Evolutionary conservation across 2,113 vertebrate species (phyloP), one percentile per base, ranked within the genome.

Genomic region (Mustela nigripes): DNA sequence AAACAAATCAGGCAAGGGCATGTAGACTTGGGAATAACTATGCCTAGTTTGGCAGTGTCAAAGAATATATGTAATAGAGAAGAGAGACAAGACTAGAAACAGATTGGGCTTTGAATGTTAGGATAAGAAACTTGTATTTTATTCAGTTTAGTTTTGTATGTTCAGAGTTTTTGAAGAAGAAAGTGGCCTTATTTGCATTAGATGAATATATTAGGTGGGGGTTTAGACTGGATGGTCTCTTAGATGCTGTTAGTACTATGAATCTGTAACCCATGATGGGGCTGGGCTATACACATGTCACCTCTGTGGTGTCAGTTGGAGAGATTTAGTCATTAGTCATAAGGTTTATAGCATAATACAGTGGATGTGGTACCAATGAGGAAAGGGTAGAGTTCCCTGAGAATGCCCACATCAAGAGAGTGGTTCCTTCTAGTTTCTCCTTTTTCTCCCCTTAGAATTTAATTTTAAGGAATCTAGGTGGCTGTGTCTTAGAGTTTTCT

Each of bases 131-230:
- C 42, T 91, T 92, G 50, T n/a, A 31, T 84, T 89, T 89, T 84
- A 56, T 71, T 92, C 18, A 67, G 65, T 79, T 94, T 91, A 50
- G 16, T 94, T 94, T 65, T 79, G 33, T 83, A 56, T 63, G 24
- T 83, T 92, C 11, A 33, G 62, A 79, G 21, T 28, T 95, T 95
- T 94, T 97, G 22, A 94, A 79, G 42, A 95, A 80, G 21, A 73
- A 83, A 67, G 22, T 89, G 53, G 56, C n/a, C 56, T 82, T 65
- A 16, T 86, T 94, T 94, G 58, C 50, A 48, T 85, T 95, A 76
- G 45, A 86, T 93, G 12, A 73, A 11, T 73, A 5, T 86, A 31
- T 94, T 89, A 94, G 50, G 42, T 83, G 58, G 36, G 15, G 80
- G 33, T 48, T 96, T 73, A 65, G 28, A 62, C 53, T 84, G 78